These are phyloP conservation scores for Lerema accius DNA, from an alignment of 1,140 invertebrate species.

Conservation along the genomic window DNA sequence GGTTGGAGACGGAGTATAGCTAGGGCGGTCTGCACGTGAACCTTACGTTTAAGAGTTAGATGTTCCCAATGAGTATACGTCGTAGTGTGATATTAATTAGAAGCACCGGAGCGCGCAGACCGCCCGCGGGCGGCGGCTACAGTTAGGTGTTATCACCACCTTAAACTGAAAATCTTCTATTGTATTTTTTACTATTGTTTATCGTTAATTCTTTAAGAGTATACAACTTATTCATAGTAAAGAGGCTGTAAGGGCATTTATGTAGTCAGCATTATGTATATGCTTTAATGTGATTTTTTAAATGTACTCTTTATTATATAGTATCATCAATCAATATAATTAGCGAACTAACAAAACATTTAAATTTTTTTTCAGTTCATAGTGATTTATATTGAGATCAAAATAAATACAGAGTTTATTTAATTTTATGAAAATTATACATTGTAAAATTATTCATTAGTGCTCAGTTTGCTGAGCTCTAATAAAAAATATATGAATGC, in stretches of 20 bases:
- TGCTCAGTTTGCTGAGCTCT: conserved; percentile 74
- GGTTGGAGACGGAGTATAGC: conserved; percentile 4
- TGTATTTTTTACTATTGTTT: conserved; percentile 70
- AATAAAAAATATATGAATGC: conserved; percentile 79
- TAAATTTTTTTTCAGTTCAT: conserved; percentile 81
- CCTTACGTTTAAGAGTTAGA: conserved; percentile 22
- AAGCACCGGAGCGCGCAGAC: conserved; percentile 19
- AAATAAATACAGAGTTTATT: conserved; percentile 83
- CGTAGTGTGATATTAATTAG: conserved; percentile 31
- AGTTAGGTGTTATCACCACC: conserved; percentile 57
- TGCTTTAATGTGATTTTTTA: conserved; percentile 84
- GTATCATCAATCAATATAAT: conserved; percentile 81
- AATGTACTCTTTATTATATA: conserved; percentile 83
- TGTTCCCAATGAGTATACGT: conserved; percentile 31
- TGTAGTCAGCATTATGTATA: conserved; percentile 83
- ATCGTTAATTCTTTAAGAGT: conserved; percentile 72
- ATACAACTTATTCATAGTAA: conserved; percentile 55
- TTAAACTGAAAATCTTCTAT: conserved; percentile 59
- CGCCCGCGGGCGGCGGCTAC: conserved; percentile 28
- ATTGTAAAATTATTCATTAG: conserved; percentile 79
- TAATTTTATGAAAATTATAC: conserved; percentile 82
- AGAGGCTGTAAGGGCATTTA: conserved; percentile 78
- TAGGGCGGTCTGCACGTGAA: conserved; percentile 23
- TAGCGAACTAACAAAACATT: conserved; percentile 82
- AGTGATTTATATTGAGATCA: conserved; percentile 82